These are phyloP conservation scores for Darevskia mixta DNA, from an alignment of 2,797 vertebrate species.

Conservation along the genomic window DNA sequence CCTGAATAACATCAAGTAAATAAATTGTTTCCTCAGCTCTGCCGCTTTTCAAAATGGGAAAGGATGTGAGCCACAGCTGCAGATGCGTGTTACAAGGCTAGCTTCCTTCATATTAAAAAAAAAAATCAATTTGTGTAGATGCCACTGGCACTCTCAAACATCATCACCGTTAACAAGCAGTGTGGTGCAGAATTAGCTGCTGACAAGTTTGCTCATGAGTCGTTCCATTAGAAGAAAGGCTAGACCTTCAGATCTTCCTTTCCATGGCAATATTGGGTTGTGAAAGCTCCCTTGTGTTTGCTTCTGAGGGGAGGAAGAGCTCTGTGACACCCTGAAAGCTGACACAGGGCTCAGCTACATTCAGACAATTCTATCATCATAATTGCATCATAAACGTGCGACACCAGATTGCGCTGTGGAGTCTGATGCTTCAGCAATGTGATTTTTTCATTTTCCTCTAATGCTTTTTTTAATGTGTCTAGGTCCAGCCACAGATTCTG, in stretches of 20 bases:
- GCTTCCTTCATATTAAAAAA: constrained; percentile 33
- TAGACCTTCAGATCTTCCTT: constrained; percentile 29
- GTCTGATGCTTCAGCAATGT: too few species aligned
- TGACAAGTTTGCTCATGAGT: not conserved
- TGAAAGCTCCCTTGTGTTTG: not conserved
- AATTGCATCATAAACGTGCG: too few species aligned
- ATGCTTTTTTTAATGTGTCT: too few species aligned
- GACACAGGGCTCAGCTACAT: not conserved
- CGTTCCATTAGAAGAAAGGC: constrained; percentile 10
- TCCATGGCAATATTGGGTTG: accelerated
- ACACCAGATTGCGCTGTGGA: too few species aligned
- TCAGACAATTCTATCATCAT: too few species aligned
- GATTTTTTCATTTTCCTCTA: too few species aligned
- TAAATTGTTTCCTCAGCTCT: constrained; percentile 24
- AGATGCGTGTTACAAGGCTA: not conserved
- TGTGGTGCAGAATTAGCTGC: constrained; percentile 28
- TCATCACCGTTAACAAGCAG: constrained; percentile 13
- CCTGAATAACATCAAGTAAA: constrained; percentile 24
- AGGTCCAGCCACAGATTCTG: too few species aligned
- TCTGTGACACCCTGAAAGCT: not conserved
- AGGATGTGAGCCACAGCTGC: constrained; percentile 36
- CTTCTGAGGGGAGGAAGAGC: accelerated
- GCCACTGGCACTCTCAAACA: not conserved
- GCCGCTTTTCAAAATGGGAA: constrained; percentile 43
- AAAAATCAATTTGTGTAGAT: not conserved